Evolutionary conservation across 1,140 invertebrate genomes (phyloP).

Genomic region (Choristoneura fumiferana): DNA sequence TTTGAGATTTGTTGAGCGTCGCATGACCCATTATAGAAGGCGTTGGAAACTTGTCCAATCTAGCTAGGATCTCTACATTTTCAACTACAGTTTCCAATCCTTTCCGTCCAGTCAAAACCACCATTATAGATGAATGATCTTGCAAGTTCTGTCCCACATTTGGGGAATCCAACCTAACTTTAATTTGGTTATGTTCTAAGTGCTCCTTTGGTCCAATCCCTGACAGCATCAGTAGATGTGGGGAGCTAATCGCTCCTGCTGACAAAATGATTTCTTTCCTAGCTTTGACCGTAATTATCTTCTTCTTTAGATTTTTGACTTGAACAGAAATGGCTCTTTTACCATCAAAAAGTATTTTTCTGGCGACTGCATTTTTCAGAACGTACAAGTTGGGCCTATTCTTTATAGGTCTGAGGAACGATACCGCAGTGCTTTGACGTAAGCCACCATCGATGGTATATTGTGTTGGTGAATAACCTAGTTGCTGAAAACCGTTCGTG

Average conservation of each 20-base stretch:
- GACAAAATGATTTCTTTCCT: constrained; percentile 80
- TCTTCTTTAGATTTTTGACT: constrained; percentile 59
- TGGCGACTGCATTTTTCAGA: constrained; percentile 11
- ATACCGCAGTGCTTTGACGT: constrained; percentile 78
- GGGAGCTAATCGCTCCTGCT: constrained; percentile 79
- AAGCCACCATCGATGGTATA: constrained; percentile 78
- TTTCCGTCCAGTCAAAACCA: constrained; percentile 81
- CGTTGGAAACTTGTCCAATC: constrained; percentile 85
- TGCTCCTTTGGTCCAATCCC: constrained; percentile 81
- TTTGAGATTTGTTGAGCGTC: constrained; percentile 71
- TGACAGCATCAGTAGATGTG: constrained; percentile 82
- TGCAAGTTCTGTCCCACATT: constrained; percentile 85
- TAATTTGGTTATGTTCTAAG: constrained; percentile 77
- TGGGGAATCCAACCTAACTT: constrained; percentile 80
- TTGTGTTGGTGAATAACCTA: constrained; percentile 32
- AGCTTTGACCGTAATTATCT: constrained; percentile 71
- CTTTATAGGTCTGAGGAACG: constrained; percentile 75
- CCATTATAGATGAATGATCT: constrained; percentile 85
- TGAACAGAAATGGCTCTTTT: constrained; percentile 63
- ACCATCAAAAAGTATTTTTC: constrained; percentile 80
- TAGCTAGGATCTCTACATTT: constrained; percentile 79
- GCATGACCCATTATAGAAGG: constrained; percentile 87
- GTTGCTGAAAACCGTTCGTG: constrained; percentile 3
- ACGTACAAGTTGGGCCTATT: constrained; percentile 73
- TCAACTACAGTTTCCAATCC: constrained; percentile 83